A percentile compares a stretch with the other conserved stretches of the same genome.
phyloP scores from a whole-genome alignment of 2,888 invertebrate species.

The Cephalotes varians region DNA sequence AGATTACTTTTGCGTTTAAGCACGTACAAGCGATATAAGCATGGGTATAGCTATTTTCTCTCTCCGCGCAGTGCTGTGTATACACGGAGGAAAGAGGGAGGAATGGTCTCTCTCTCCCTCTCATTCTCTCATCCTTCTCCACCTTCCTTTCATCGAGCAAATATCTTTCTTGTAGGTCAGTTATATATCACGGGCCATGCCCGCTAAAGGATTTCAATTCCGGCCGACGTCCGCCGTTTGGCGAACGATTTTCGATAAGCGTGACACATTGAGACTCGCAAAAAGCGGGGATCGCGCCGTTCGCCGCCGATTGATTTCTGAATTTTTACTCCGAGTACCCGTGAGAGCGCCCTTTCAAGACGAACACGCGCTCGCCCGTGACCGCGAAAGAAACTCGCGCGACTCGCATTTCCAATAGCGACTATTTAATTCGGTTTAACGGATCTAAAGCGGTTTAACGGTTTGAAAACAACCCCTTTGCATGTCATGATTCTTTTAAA shows the following conservation, averaged over 20 bases:
- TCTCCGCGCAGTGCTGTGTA: slow-evolving; percentile 4
- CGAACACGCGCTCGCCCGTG: not conserved
- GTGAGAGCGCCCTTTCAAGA: slow-evolving; percentile 28
- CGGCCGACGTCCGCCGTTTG: slow-evolving; percentile 45
- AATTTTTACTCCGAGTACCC: slow-evolving; percentile 37
- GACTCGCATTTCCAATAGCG: not conserved
- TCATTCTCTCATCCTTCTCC: slow-evolving; percentile 1
- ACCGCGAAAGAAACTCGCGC: slow-evolving; percentile 32
- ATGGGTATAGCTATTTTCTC: slow-evolving; percentile 39
- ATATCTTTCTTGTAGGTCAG: slow-evolving; percentile 60
- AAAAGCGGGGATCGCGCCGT: slow-evolving; percentile 48
- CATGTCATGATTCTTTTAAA: not conserved
- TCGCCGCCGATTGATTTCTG: slow-evolving; percentile 50
- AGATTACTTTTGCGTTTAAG: slow-evolving; percentile 74
- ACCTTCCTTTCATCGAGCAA: slow-evolving; percentile 37
- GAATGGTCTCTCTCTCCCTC: not conserved
- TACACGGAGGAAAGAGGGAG: not conserved
- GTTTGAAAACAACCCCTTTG: slow-evolving; percentile 10
- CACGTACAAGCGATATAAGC: slow-evolving; percentile 38
- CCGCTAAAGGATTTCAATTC: slow-evolving; percentile 61
- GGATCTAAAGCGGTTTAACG: slow-evolving; percentile 25
- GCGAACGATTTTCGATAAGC: slow-evolving; percentile 58
- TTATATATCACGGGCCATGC: slow-evolving; percentile 45
- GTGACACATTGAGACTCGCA: slow-evolving; percentile 41
- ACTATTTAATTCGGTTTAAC: slow-evolving; percentile 56